Conservation (phyloP, 2,888 invertebrate species). For the Camptogramma bilineatum region DNA sequence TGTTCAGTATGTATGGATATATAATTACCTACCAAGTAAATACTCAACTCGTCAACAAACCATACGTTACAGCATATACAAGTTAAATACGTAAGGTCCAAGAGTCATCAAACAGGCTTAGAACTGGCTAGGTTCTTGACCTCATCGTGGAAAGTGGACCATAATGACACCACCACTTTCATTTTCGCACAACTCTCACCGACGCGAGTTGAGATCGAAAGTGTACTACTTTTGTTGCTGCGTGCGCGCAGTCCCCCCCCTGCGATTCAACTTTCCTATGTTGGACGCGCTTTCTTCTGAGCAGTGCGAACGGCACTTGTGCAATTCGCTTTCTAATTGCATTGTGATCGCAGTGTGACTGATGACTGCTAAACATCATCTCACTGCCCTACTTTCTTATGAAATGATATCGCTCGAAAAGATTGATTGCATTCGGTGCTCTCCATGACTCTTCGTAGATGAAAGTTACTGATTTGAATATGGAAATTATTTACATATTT, state of each 20-base stretch:
- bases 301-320: constrained; percentile 67
- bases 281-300: constrained; percentile 81
- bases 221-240: constrained; percentile 82
- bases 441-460: constrained; percentile 39
- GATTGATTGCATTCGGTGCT: constrained; percentile 47
- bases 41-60: constrained; percentile 9
- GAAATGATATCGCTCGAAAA: constrained; percentile 50
- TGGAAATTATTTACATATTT: not conserved
- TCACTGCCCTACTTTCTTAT: constrained; percentile 69
- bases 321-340: constrained; percentile 84
- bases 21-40: constrained; percentile 5
- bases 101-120: constrained; percentile 62
- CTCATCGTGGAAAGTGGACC: constrained; percentile 81
- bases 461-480: constrained; percentile 33
- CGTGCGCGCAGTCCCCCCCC: constrained; percentile 74
- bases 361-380: constrained; percentile 71
- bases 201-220: constrained; percentile 81
- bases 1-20: not conserved
- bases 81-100: constrained; percentile 47
- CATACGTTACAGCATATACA: constrained; percentile 35
- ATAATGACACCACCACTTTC: constrained; percentile 86
- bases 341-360: constrained; percentile 78
- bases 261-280: constrained; percentile 76
- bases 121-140: constrained; percentile 76
- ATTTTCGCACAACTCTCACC: constrained; percentile 87